Evolutionary conservation across 2,113 vertebrate genomes (phyloP), one percentile per base, ranked within the genome.

Genomic region (Gallinago paraguaiae): DNA sequence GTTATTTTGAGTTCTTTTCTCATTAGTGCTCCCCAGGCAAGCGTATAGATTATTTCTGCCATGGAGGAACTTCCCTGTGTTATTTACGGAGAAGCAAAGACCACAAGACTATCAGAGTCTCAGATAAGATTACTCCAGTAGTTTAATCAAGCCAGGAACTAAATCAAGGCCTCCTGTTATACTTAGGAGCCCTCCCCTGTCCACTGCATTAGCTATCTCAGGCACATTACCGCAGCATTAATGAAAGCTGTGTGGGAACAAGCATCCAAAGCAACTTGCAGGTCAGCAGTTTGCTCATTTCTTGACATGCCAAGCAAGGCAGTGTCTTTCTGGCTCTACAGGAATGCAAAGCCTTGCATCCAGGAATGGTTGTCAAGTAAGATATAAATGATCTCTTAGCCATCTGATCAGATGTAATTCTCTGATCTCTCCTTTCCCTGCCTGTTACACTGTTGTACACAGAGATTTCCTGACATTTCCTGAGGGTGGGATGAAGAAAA

Each of bases 141-240:
- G 74, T 87, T 84, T 72, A 81, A 86, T 74, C 48, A 91, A 91
- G 80, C 64, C 51, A 35, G 81, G 56, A 89, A 82, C 56, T 84
- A 84, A 84, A 74, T 33, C 64, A 53, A 85, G 61, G 61, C 17
- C 15, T 76, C 63, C 48, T 64, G 10, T 56, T 74, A 10, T 4
- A 24, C 17, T 61, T 8, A 6, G 37, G 57, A 82, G 35, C 22
- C 22, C 43, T 35, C 35, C 80, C 41, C 33, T 46, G 19, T 15
- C 61, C 1, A 3, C 64, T 81, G 16, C 54, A 54, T 57, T 65
- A 65, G 41, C 64, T 77, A 1, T n/a, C 65, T 78, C 2, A 1
- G 61, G 39, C 65, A 87, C 1, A 0, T 56, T 71, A 50, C 22
- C 35, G 5, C 31, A 17, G 11, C 43, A 7, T 63, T 72, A 88